A percentile compares a stretch with the other conserved stretches of the same genome.
phyloP scores from a whole-genome alignment of 2,113 vertebrate genomes.

The Antechinus stuartii region DNA sequence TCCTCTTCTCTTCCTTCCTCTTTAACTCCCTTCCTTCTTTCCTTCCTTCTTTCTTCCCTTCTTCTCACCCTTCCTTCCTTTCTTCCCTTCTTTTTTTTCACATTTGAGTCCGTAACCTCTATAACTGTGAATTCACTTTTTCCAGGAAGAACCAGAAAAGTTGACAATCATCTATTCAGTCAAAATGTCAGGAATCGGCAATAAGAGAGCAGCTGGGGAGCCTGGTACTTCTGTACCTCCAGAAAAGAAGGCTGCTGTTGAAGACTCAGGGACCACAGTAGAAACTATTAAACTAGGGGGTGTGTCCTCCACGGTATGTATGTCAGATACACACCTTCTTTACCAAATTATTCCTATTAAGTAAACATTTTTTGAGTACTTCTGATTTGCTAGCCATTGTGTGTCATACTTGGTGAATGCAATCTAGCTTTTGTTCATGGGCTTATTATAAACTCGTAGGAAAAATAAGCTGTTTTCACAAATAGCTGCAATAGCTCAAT shows the following conservation, averaged over 20 bases:
- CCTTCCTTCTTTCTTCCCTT: too few relatives aligned
- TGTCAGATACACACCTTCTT: neutral
- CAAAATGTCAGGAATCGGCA: slow-evolving; percentile 91
- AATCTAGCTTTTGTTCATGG: neutral
- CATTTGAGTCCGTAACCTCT: neutral
- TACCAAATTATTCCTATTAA: neutral
- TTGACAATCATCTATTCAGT: fast-evolving
- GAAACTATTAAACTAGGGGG: slow-evolving; percentile 98
- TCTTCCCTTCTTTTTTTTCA: neutral
- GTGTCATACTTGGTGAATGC: neutral
- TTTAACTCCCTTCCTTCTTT: neutral
- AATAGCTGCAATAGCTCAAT: too few relatives aligned
- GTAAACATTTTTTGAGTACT: neutral
- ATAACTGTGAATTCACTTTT: neutral
- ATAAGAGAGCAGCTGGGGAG: slow-evolving; percentile 89
- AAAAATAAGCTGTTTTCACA: too few relatives aligned
- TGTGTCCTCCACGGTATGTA: slow-evolving; percentile 92
- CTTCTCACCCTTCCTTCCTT: too few relatives aligned
- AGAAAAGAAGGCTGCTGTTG: slow-evolving; percentile 91
- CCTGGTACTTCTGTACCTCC: slow-evolving; percentile 88
- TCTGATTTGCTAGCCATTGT: neutral
- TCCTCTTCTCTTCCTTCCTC: neutral
- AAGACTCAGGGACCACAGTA: slow-evolving; percentile 94
- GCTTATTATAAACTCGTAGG: neutral
- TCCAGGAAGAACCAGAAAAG: slow-evolving; percentile 55